Base-by-base conservation (phyloP, 2,797 vertebrate species). In the Lateolabrax maculatus region DNA sequence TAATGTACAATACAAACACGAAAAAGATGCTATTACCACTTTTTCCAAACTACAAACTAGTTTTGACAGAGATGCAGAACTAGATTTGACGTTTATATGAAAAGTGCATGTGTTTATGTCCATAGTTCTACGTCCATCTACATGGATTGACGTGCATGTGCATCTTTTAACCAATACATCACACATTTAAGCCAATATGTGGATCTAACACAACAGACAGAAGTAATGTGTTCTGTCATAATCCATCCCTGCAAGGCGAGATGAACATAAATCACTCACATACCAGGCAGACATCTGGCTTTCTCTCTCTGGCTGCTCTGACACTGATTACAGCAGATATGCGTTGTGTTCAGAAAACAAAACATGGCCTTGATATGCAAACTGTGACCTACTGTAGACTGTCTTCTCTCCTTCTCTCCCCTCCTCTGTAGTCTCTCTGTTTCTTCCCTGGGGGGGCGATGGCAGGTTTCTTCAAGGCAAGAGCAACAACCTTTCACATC, bases 401-500 rank as follows among this genome's bases (percentile, higher is more conserved):
- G 69, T 88, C 83, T 88, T 81, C 82, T 90, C 69, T 90, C 37
- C 74, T 21, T 82, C 48, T 85, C 82, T 77, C 60, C 52, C 82
- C 81, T 57, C 61, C 52, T 85, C 79, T 86, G 55, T 89, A 91
- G 92, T 93, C 91, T 92, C 86, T 93, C 92, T 90, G 89, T 94
- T 85, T 92, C 94, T 77, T 94, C 93, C 90, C 91, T 95, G 90
- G 92, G 93, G 90, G 90, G 93, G 90, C 87, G 93, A 81, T 94
- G 92, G 94, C 94, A 93, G 93, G 89, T 94, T 87, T 91, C 90
- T 61, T 91, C 93, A 92, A 95, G 94, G 93, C 93, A 95, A 95
- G 94, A 93, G 92, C 94, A 93, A 90, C 93, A 90, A 91, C 92
- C 91, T 90, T 70, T 79, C 71, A 49, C 84, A 31, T 76, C 82